A percentile compares a stretch with the other conserved stretches of the same genome.
These are phyloP conservation scores for Aspidoscelis tigris DNA, from an alignment of 2,113 vertebrate genomes.

Conservation along the genomic window DNA sequence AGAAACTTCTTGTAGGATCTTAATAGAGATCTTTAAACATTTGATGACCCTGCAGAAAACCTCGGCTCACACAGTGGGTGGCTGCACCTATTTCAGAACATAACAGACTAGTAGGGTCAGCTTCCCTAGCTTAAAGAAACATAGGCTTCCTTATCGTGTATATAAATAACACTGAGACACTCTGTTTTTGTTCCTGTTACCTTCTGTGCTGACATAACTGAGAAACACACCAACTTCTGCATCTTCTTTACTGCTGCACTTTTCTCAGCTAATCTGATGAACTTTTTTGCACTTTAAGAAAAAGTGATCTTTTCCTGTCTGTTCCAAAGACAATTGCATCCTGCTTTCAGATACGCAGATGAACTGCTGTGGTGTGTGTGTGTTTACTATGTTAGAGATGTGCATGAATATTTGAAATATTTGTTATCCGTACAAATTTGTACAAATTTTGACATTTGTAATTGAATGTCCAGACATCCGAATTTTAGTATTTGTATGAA, in stretches of 20 bases:
- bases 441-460: too few relatives aligned
- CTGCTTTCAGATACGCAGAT: slow-evolving; percentile 33
- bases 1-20: slow-evolving; percentile 17
- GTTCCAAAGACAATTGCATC: slow-evolving; percentile 27
- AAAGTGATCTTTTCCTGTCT: slow-evolving; percentile 29
- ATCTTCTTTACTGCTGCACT: slow-evolving; percentile 17
- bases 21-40: not conserved
- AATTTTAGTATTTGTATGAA: too few relatives aligned
- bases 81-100: slow-evolving; percentile 22
- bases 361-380: slow-evolving; percentile 49
- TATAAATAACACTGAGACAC: slow-evolving; percentile 57
- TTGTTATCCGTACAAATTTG: too few relatives aligned
- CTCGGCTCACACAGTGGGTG: not conserved
- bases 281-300: not conserved
- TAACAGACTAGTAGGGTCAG: slow-evolving; percentile 16
- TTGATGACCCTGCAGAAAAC: not conserved
- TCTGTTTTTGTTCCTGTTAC: slow-evolving; percentile 46
- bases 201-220: not conserved
- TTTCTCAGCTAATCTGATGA: slow-evolving; percentile 6
- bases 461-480: too few relatives aligned
- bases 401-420: too few relatives aligned
- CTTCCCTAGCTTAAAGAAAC: slow-evolving; percentile 46
- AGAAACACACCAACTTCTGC: not conserved
- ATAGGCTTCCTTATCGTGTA: slow-evolving; percentile 41
- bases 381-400: not conserved